Base-by-base conservation (phyloP, 1,140 invertebrate species). In the Plutomurus gul region DNA sequence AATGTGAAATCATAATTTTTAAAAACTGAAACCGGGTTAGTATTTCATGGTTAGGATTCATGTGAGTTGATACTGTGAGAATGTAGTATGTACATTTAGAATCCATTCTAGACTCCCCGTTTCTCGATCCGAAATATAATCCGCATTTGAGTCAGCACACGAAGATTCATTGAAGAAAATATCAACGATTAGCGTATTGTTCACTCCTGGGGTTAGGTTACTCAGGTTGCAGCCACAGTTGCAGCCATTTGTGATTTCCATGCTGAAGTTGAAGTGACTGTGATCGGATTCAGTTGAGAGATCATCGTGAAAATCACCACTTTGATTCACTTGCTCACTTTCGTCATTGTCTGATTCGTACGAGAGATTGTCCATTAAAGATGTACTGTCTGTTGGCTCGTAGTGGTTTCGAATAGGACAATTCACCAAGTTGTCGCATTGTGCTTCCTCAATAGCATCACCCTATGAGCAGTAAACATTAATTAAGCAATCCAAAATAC, bases 141-240 rank as follows among this genome's bases (percentile, higher is more conserved):
- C 25, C 25, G 47, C 27, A n/a, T 5, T 7, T 7, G 27, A 65
- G 40, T 79, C 77, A 7, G 30, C 76, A 65, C 83, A 84, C 18
- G 76, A 76, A 1, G 82, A 82, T 7, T 83, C 78, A 49, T 82
- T 82, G 6, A 81, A 79, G 36, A 81, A 73, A 8, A 84, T 33
- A 40, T 79, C 36, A 22, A 84, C 73, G 56, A 77, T 72, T 13
- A 84, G 70, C 4, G 81, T 51, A 47, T 79, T 79, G 74, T 84
- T 84, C 25, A 65, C 77, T 1, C 72, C 79, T 0, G 81, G 81
- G 3, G 51, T 47, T 27, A 84, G 49, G 56, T 84, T 76, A 65
- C 80, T 36, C 3, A 84, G 37, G 43, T 81, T 79, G 36, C 83
- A 84, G 8, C 83, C 83, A 36, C 83, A 84, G 37, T 82, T 79